Evolutionary conservation across 2,888 invertebrate species (phyloP), one percentile per base, ranked within the genome.

Genomic region (Venusia cambrica): DNA sequence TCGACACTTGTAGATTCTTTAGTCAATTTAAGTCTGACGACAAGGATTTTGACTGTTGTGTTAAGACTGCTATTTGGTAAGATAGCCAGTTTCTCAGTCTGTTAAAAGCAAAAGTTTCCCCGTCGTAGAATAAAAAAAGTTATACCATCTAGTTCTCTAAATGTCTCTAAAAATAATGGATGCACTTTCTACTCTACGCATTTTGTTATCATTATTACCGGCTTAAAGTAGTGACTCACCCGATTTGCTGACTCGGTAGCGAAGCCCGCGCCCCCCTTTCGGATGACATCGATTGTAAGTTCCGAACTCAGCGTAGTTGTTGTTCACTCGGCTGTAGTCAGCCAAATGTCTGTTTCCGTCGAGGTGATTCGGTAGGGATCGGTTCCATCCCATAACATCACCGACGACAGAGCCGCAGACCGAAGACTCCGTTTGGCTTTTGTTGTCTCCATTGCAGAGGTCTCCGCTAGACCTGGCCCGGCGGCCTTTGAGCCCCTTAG

Each of bases 401-500:
- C 87, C 87, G 26, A 84, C 87, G 17, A 87, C 87, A 6, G 87
- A 87, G 2, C 87, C 87, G 34, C 88, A 87, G 32, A 88, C 87
- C 3, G 88, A 87, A 1, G 85, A 83, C 38, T 85, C 84, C 2
- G 85, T 84, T 42, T 87, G 84, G 45, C 77, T 81, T 47, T 87
- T 84, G 3, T 75, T 69, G 58, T 88, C 88, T 64, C 89, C 88
- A 77, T 92, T 92, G 85, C 92, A 92, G 19, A 93, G 90, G 73
- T 93, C 93, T 20, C 93, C 93, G 54, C 92, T 92, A 45, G 93
- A 93, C 53, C 92, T 90, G 16, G 92, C 92, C 48, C 93, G 83
- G 42, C 93, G 89, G 43, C 93, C 93, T 37, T 91, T 91, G 26
- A 92, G 89, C 53, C 92, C 91, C 63, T 93, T 93, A 57, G 90